Evolutionary conservation across 30 jellyfish, hydroid and myxozoan genomes (phyloP), one percentile per base, ranked within the genome.

Genomic region (Chrysaora quinquecirrha): DNA sequence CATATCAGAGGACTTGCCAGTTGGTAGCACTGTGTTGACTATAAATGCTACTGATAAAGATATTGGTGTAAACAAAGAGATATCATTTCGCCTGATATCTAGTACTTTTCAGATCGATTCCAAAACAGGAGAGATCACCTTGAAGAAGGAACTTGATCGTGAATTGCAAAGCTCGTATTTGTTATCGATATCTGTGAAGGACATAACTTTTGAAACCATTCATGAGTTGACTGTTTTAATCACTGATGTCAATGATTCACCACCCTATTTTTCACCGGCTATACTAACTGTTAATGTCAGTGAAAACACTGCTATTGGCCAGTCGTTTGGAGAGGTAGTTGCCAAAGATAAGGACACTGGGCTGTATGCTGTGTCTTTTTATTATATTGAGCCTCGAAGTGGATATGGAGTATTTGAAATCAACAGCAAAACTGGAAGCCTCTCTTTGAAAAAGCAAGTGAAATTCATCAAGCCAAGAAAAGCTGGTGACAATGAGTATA

Each of bases 41-140:
- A 4, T 93, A 64, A 81, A 70, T 58, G 98, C 93, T 25, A 80
- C 95, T 0, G 98, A 93, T 63, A 50, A 33, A 14, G 97, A 93
- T 69, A 68, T 21, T 18, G 97, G 97, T 21, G 65, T 71, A 0
- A 93, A 93, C 62, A 85, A 91, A 3, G 43, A 34, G 60, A 61
- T 91, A 20, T 31, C 83, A 18, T 85, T 85, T 34, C 25, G 43
- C 23, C 72, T 85, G 11, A 71, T 50, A 30, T 67, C 87, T 3
- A 48, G 50, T n/a, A 46, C 61, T 0, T 85, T 85, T 65, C 46
- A 31, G 27, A 66, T 85, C 12, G 84, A 74, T 67, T 21, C 27
- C 1, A 50, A 64, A 62, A 74, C 84, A 4, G 96, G 96, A 9
- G 64, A 79, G 31, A 75, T 85, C 7, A 61, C 89, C 0, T 64